Evolutionary conservation across 2,797 vertebrate species (phyloP).

Genomic region (Manis crassicaudata): DNA sequence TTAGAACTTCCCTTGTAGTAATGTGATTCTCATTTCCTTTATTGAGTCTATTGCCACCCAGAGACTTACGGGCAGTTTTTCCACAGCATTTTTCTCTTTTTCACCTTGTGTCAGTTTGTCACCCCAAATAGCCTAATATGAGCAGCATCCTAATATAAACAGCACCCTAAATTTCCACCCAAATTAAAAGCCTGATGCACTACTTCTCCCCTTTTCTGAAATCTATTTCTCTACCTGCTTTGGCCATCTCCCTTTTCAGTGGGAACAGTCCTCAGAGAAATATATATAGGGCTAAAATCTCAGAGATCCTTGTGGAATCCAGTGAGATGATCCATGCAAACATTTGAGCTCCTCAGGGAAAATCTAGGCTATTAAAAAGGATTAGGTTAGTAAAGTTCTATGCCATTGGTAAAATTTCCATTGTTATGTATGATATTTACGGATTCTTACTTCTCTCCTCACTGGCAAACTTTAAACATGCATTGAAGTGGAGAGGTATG

Average conservation of each 20-base stretch:
- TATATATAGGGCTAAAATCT: background rate
- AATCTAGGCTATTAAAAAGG: background rate
- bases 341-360: background rate
- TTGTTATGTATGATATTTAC: background rate
- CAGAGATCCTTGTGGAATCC: background rate
- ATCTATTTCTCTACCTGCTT: background rate
- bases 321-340: background rate
- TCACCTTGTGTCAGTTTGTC: background rate
- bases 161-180: background rate
- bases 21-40: background rate
- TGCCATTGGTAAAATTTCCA: background rate
- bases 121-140: background rate
- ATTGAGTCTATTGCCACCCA: background rate
- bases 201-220: background rate
- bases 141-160: background rate
- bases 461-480: background rate
- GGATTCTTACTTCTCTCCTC: background rate
- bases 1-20: slow-evolving; percentile 29
- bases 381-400: background rate
- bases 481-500: background rate
- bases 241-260: background rate
- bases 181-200: background rate
- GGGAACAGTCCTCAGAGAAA: background rate
- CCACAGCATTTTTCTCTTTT: background rate
- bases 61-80: background rate